phyloP scores from a whole-genome alignment of 2,113 vertebrate species.

The Calyptomena viridis region DNA sequence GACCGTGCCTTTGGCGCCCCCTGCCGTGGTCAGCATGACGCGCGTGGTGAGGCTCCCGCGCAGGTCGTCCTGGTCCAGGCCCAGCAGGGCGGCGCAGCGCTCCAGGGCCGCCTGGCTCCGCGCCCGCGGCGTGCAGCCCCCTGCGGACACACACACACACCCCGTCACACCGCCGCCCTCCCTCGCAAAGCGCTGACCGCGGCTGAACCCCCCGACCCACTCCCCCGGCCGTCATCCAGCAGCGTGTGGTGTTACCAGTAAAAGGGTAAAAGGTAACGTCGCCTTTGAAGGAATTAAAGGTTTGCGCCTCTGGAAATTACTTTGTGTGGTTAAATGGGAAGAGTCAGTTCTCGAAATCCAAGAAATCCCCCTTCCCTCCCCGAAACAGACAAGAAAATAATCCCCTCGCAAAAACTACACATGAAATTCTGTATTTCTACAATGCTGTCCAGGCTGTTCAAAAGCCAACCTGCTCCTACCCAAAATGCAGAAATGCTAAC shows the following conservation, averaged over 20 bases:
- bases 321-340: accelerated
- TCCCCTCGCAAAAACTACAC: neutral
- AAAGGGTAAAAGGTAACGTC: neutral
- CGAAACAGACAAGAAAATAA: neutral
- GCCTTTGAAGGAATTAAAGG: neutral
- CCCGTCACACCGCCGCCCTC: neutral
- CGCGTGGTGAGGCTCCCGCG: slow-evolving; percentile 91
- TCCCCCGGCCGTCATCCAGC: neutral
- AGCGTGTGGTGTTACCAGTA: neutral
- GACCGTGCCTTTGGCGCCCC: slow-evolving; percentile 93
- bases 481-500: neutral
- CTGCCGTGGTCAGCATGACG: slow-evolving; percentile 96
- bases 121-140: slow-evolving; percentile 87
- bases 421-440: neutral
- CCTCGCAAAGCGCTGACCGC: neutral
- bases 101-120: slow-evolving; percentile 82
- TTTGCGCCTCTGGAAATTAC: neutral
- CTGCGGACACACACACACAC: slow-evolving; percentile 61
- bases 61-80: slow-evolving; percentile 90
- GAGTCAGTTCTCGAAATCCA: neutral
- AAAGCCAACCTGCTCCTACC: neutral
- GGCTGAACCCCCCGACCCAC: neutral
- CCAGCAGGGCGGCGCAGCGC: slow-evolving; percentile 87
- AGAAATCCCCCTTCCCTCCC: neutral
- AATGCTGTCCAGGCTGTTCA: neutral